Evolutionary conservation across 2,113 vertebrate genomes (phyloP).

Genomic region (Hemibagrus wyckioides): DNA sequence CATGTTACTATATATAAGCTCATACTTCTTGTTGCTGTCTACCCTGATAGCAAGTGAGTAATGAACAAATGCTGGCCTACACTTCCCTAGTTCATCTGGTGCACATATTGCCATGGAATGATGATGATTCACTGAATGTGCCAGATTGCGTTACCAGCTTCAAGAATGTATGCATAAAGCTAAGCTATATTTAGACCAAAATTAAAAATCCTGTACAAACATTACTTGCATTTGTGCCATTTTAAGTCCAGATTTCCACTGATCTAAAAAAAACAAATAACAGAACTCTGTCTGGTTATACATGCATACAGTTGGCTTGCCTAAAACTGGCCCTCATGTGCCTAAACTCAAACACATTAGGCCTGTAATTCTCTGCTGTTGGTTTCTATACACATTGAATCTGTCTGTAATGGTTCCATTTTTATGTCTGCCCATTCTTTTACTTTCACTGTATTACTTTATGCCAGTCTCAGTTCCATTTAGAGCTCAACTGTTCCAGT

Average conservation of each 20-base stretch:
- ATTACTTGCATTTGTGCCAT: background rate
- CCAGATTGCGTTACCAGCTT: background rate
- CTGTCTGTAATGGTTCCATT: background rate
- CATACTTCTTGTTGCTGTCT: background rate
- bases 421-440: background rate
- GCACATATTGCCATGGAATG: background rate
- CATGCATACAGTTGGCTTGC: background rate
- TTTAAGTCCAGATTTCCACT: background rate
- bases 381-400: background rate
- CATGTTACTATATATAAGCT: constrained; percentile 21
- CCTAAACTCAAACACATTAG: background rate
- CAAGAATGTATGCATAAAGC: background rate
- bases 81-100: background rate
- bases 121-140: background rate
- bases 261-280: background rate
- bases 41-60: background rate
- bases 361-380: background rate
- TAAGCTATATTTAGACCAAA: background rate
- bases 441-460: background rate
- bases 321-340: background rate
- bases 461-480: background rate
- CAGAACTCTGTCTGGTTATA: background rate
- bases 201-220: background rate
- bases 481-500: background rate
- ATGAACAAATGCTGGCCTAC: background rate